phyloP scores from a whole-genome alignment of 2,797 vertebrate species.

The Sebastes steindachneri region DNA sequence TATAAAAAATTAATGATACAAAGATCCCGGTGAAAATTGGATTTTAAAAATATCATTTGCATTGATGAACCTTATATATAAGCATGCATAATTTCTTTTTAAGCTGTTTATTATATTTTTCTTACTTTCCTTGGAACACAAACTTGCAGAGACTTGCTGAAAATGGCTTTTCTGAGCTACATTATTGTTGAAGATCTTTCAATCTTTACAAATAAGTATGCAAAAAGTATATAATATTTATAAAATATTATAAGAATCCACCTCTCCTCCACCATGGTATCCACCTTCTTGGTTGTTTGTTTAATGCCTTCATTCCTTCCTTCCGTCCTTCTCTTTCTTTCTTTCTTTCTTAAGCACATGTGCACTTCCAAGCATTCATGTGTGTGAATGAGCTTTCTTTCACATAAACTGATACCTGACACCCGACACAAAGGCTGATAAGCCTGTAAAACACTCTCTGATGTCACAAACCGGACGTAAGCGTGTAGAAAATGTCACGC shows the following conservation, averaged over 20 bases:
- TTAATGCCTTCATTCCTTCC: not conserved
- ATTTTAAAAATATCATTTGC: not conserved
- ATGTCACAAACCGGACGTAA: slow-evolving; percentile 52
- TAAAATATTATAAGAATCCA: not conserved
- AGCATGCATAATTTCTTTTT: not conserved
- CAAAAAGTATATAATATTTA: not conserved
- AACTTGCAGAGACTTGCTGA: not conserved
- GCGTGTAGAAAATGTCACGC: slow-evolving; percentile 32
- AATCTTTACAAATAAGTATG: not conserved
- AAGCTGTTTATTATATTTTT: not conserved
- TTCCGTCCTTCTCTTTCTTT: not conserved
- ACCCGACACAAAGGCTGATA: slow-evolving; percentile 34
- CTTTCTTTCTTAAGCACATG: not conserved
- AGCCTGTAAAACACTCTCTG: slow-evolving; percentile 29
- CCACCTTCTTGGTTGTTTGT: not conserved
- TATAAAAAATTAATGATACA: not conserved
- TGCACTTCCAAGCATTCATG: not conserved
- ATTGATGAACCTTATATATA: not conserved
- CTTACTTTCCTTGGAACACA: not conserved
- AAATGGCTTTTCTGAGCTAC: not conserved
- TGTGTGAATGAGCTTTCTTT: slow-evolving; percentile 18
- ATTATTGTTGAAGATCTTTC: not conserved
- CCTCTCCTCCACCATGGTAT: not conserved
- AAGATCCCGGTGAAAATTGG: not conserved
- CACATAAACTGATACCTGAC: slow-evolving; percentile 36